Evolutionary conservation across 2,888 invertebrate species (phyloP).

Genomic region (Argynnis bischoffii): DNA sequence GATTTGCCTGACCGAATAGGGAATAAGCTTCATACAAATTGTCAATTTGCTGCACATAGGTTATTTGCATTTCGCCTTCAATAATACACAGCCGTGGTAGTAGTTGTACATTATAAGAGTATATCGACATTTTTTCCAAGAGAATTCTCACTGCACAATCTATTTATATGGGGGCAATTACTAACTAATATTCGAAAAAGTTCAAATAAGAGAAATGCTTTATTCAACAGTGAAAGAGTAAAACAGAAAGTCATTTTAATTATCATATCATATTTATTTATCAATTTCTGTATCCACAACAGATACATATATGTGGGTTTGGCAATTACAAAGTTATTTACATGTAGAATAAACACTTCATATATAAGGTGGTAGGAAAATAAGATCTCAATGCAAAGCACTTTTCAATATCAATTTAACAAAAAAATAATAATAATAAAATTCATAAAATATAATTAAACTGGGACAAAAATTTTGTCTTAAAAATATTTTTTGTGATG

Average conservation of each 20-base stretch:
- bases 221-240: neutral
- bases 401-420: conserved; percentile 30
- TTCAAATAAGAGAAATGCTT: too few species aligned
- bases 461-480: conserved; percentile 32
- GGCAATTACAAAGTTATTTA: conserved; percentile 54
- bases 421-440: conserved; percentile 22
- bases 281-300: conserved; percentile 82
- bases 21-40: too few species aligned
- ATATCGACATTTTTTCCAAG: too few species aligned
- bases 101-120: too few species aligned
- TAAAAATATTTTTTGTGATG: conserved; percentile 46
- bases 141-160: too few species aligned
- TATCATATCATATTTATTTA: conserved; percentile 70
- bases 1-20: too few species aligned
- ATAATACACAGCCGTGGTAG: too few species aligned
- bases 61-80: too few species aligned
- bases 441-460: conserved; percentile 36
- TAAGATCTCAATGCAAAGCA: conserved; percentile 30
- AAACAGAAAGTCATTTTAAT: conserved; percentile 42
- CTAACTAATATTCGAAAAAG: too few species aligned
- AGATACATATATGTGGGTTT: conserved; percentile 64
- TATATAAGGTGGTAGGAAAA: conserved; percentile 26
- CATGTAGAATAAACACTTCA: conserved; percentile 38
- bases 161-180: too few species aligned
- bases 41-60: too few species aligned